phyloP scores from a whole-genome alignment of 2,888 invertebrate species.

The Iphiclides podalirius region DNA sequence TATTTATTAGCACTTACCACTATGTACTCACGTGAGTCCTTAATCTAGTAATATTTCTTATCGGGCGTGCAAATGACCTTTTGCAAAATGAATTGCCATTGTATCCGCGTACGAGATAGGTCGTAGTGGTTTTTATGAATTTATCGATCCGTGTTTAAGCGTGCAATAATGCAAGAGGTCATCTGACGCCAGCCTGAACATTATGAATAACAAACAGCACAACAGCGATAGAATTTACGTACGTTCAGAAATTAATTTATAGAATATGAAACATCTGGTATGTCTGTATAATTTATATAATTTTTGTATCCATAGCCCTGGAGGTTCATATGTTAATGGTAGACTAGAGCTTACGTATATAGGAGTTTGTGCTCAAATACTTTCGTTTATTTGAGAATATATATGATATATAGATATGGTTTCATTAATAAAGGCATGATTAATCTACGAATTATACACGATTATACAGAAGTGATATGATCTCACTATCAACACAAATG shows the following conservation, averaged over 20 bases:
- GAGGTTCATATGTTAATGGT: neutral
- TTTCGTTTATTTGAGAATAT: conserved; percentile 12
- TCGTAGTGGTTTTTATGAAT: too few relatives aligned
- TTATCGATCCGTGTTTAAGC: too few relatives aligned
- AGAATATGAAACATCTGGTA: too few relatives aligned
- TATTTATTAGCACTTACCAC: conserved; percentile 7
- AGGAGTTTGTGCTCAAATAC: conserved; percentile 15
- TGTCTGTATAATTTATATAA: neutral
- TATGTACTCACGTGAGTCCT: conserved; percentile 3
- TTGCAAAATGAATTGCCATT: too few relatives aligned
- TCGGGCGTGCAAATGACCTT: too few relatives aligned
- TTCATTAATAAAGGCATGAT: neutral
- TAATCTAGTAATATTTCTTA: neutral
- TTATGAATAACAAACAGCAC: neutral
- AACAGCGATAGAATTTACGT: conserved; percentile 15
- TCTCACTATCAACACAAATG: neutral
- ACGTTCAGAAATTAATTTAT: neutral
- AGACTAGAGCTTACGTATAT: conserved; percentile 10
- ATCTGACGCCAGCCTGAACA: too few relatives aligned
- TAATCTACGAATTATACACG: neutral
- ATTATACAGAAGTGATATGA: neutral
- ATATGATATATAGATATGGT: neutral
- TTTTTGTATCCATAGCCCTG: neutral
- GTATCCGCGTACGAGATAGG: too few relatives aligned
- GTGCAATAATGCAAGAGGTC: too few relatives aligned